Evolutionary conservation across 2,113 vertebrate species (phyloP).

Genomic region (Rhinolophus sinicus): DNA sequence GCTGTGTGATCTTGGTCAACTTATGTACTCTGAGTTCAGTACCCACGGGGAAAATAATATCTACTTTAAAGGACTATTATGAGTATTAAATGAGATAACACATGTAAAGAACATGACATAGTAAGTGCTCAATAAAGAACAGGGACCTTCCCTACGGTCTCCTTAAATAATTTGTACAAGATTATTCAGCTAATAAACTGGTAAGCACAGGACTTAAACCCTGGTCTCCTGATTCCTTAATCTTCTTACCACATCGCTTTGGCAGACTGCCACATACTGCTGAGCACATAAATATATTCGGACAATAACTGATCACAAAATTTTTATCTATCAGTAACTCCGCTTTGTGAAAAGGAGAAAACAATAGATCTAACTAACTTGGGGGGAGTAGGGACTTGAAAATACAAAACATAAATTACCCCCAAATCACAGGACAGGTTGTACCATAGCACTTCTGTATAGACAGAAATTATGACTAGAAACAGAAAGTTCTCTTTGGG

Average conservation of each 20-base stretch:
- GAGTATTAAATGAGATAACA: background rate
- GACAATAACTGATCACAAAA: slow-evolving; percentile 49
- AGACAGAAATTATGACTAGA: slow-evolving; percentile 62
- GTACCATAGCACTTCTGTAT: background rate
- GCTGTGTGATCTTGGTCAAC: background rate
- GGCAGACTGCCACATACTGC: slow-evolving; percentile 46
- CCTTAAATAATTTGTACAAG: background rate
- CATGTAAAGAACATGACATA: background rate
- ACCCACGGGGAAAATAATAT: background rate
- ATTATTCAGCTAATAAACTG: slow-evolving; percentile 17
- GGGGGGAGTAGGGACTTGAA: background rate
- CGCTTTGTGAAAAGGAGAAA: background rate
- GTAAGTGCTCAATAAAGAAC: slow-evolving; percentile 22
- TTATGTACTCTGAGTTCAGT: background rate
- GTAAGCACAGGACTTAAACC: slow-evolving; percentile 45
- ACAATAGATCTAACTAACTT: slow-evolving; percentile 41
- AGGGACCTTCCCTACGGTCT: background rate
- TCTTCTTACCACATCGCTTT: slow-evolving; percentile 2
- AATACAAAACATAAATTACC: slow-evolving; percentile 44
- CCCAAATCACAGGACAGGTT: slow-evolving; percentile 20
- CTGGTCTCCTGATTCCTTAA: slow-evolving; percentile 48
- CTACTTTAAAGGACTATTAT: background rate
- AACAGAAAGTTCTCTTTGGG: slow-evolving; percentile 50
- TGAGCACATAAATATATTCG: slow-evolving; percentile 13
- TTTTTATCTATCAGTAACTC: slow-evolving; percentile 20